Conservation (phyloP, 2,888 invertebrate genomes). For the Limnephilus lunatus region DNA sequence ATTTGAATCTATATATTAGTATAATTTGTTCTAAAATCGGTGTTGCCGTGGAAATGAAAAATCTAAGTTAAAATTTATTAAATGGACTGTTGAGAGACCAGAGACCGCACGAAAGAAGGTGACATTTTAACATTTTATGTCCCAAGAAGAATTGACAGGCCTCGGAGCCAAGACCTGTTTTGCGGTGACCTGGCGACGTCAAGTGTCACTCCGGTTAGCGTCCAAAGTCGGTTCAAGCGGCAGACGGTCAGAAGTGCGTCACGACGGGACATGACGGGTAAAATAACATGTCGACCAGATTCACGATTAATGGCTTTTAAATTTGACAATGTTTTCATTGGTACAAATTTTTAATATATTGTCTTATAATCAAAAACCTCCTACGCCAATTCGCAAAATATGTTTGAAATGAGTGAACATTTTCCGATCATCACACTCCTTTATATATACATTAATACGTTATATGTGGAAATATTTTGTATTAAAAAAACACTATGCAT, state of each 20-base stretch:
- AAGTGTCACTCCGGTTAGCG: not conserved
- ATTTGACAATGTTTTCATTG: slow-evolving; percentile 1
- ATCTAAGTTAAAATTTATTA: too few relatives aligned
- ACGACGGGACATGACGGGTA: not conserved
- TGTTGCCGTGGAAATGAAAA: too few relatives aligned
- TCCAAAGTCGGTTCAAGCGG: not conserved
- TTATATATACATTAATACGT: too few relatives aligned
- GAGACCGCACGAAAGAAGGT: not conserved
- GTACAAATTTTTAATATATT: not conserved
- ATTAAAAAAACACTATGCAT: too few relatives aligned
- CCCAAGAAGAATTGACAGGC: not conserved
- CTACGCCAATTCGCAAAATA: not conserved
- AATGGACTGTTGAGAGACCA: too few relatives aligned
- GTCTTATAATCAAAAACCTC: not conserved
- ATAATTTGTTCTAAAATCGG: too few relatives aligned
- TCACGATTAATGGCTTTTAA: slow-evolving; percentile 4
- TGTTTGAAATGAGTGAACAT: not conserved
- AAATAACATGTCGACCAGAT: slow-evolving; percentile 1
- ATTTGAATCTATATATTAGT: too few relatives aligned
- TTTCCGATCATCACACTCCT: too few relatives aligned
- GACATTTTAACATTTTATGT: not conserved
- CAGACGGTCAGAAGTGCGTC: not conserved
- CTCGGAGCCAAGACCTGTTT: not conserved
- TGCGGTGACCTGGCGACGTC: slow-evolving; percentile 21
- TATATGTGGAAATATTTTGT: too few relatives aligned